Conservation (phyloP, 2,113 vertebrate genomes). For the Corapipo altera region DNA sequence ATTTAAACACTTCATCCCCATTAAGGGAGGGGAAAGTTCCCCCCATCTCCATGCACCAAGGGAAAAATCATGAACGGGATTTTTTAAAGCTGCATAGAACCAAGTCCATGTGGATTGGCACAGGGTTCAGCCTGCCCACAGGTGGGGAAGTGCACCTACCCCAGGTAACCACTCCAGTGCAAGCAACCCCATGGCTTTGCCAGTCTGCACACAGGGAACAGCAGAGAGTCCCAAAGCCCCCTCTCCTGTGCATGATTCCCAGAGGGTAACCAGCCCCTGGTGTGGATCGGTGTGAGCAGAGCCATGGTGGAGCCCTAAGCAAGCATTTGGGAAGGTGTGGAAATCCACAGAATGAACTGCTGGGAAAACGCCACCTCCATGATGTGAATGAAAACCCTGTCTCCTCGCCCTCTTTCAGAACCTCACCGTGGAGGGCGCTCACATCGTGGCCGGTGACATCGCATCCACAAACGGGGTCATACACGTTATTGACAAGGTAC, state of each 20-base stretch:
- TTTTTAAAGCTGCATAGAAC: background rate
- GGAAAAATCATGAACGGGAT: background rate
- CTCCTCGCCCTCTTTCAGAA: constrained; percentile 67
- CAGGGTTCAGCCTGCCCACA: background rate
- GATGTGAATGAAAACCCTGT: background rate
- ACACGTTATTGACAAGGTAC: constrained; percentile 87
- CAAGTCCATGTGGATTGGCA: accelerated
- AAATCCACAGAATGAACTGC: background rate
- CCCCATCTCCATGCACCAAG: background rate
- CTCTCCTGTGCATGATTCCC: accelerated
- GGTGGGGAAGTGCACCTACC: accelerated
- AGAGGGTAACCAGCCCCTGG: too few relatives aligned
- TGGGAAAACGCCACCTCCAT: accelerated
- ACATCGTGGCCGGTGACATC: constrained; percentile 74
- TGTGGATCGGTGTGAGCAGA: accelerated
- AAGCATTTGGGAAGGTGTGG: background rate
- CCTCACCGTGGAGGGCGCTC: constrained; percentile 76
- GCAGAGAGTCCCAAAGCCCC: background rate
- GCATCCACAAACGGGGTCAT: constrained; percentile 87
- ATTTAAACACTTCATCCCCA: background rate
- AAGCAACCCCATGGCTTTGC: background rate
- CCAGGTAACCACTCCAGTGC: background rate
- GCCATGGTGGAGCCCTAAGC: accelerated
- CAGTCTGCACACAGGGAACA: accelerated
- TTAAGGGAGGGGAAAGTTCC: background rate